Percentiles rank a stretch among this genome's conserved stretches.
Evolutionary conservation across 2,113 vertebrate genomes (phyloP).

Genomic region (Sprattus sprattus): DNA sequence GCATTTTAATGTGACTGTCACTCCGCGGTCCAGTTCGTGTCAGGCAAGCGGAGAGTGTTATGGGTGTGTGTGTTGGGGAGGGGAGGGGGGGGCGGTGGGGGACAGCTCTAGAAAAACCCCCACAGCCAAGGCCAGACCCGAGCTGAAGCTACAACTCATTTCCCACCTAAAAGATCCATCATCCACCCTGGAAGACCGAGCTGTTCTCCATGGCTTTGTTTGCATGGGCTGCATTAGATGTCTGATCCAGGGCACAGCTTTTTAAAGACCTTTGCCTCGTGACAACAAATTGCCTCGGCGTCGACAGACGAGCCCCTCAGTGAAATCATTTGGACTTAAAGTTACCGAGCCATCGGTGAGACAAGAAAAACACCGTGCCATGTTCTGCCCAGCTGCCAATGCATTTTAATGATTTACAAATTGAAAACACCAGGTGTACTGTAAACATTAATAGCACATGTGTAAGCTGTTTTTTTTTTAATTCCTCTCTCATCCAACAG

Average conservation of each 20-base stretch:
- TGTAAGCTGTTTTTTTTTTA: neutral
- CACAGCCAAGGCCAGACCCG: constrained; percentile 55
- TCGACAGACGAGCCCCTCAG: neutral
- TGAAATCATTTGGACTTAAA: neutral
- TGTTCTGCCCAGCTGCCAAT: neutral
- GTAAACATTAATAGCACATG: neutral
- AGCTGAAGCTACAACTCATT: constrained; percentile 75
- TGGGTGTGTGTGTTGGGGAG: constrained; percentile 57
- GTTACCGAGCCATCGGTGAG: neutral
- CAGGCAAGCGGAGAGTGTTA: constrained; percentile 72
- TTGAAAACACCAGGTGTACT: neutral
- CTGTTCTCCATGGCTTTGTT: constrained; percentile 2
- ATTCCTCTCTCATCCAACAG: neutral
- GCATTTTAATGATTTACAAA: neutral
- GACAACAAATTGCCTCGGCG: neutral
- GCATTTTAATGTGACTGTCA: constrained; percentile 90
- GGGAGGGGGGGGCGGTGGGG: constrained; percentile 32
- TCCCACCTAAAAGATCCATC: constrained; percentile 66
- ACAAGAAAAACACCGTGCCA: neutral
- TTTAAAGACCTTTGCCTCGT: neutral
- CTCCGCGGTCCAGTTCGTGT: constrained; percentile 71
- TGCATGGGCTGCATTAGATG: neutral
- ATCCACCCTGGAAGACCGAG: neutral
- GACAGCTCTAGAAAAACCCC: neutral
- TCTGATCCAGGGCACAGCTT: neutral